A percentile compares a stretch with the other conserved stretches of the same genome.
Evolutionary conservation across 2,797 vertebrate genomes (phyloP).

Genomic region (Salarias fasciatus): DNA sequence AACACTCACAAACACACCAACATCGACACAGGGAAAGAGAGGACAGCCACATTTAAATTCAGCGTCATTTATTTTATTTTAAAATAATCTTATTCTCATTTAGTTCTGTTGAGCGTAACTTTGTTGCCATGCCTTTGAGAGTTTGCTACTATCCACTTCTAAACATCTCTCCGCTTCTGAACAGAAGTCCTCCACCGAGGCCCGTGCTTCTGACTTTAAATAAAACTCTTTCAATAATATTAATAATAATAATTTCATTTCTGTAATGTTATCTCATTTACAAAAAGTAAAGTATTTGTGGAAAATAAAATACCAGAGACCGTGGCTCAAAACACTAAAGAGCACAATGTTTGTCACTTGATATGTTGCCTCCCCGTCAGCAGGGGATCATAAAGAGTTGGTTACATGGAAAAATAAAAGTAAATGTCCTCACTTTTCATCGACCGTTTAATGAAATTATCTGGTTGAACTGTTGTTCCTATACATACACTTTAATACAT

Average conservation of each 20-base stretch:
- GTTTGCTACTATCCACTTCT: constrained; percentile 82
- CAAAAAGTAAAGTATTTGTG: constrained; percentile 84
- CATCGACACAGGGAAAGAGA: constrained; percentile 77
- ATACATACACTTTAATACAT: constrained; percentile 53
- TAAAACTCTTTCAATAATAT: constrained; percentile 87
- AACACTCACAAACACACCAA: constrained; percentile 57
- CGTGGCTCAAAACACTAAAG: constrained; percentile 80
- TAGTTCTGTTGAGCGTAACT: constrained; percentile 83
- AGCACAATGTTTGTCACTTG: constrained; percentile 57
- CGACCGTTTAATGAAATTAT: constrained; percentile 55
- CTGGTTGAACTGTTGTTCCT: constrained; percentile 35
- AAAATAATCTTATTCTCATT: constrained; percentile 94
- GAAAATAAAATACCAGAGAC: constrained; percentile 70
- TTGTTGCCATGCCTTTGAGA: constrained; percentile 94
- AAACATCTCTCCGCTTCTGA: constrained; percentile 73
- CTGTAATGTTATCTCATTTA: constrained; percentile 91
- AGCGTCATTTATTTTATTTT: constrained; percentile 89
- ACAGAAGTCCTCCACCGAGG: constrained; percentile 59
- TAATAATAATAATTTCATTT: constrained; percentile 85
- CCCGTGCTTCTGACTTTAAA: constrained; percentile 85
- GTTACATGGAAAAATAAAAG: constrained; percentile 53
- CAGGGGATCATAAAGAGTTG: constrained; percentile 57
- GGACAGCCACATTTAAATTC: constrained; percentile 78
- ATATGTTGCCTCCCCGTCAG: constrained; percentile 58
- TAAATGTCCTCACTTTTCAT: constrained; percentile 44